Base-by-base conservation (phyloP, 2,888 invertebrate species). In the Parnassius smintheus region DNA sequence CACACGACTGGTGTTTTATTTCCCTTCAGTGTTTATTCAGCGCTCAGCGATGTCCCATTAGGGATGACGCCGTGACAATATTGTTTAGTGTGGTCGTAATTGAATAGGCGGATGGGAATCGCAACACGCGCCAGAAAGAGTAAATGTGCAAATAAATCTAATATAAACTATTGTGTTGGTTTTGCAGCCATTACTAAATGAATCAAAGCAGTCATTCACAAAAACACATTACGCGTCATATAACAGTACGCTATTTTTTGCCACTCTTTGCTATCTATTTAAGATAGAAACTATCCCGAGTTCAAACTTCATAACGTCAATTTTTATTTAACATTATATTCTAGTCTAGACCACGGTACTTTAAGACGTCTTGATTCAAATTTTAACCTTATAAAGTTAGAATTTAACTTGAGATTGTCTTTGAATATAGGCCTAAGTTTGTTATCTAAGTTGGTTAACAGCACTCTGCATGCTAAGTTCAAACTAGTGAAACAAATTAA, bases 51-150 rank as follows among this genome's bases (percentile, higher is more conserved):
- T 80, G 77, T 77, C 78, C 85, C 88, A 89, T 90, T 89, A 90
- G 80, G 85, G 85, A 80, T 79, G 83, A 82, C 77, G 80, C 83
- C 76, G 75, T 81, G 86, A 86, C 89, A 86, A 85, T 88, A 83
- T 85, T 75, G 86, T 80, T 83, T 80, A 78, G 77, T 77, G 78
- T 72, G 77, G 75, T 66, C 76, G 76, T 90, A 90, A 91, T 91
- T 91, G 88, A 91, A 91, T 87, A 85, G 88, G 88, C 87, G 86
- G 82, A 77, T 81, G 85, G 83, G 83, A 82, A 81, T 75, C 72
- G 70, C 74, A 83, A 76, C 91, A 88, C 89, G 86, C 87, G 90
- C 82, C 86, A 78, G 68, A 72, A 69, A 72, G 72, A 78, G 78
- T 72, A 75, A 80, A 83, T 80, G 82, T 79, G 83, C 78, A 81